phyloP scores from a whole-genome alignment of 2,888 invertebrate species.

The Drosophila affinis region DNA sequence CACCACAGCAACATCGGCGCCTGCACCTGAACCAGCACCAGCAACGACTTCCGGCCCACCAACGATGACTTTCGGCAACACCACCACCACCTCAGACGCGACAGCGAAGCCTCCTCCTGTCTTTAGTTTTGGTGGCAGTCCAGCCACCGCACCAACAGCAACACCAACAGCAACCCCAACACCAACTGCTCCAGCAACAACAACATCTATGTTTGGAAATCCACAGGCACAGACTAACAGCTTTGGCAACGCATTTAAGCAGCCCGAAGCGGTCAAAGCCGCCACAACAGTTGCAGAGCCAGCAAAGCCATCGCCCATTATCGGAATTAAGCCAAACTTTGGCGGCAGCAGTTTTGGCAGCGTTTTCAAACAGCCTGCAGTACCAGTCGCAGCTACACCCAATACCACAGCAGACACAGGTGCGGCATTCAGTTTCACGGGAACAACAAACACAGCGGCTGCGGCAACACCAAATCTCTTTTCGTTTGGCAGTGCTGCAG shows the following conservation, averaged over 20 bases:
- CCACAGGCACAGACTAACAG: constrained; percentile 2
- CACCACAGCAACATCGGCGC: not conserved
- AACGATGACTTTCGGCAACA: constrained; percentile 11
- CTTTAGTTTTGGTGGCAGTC: constrained; percentile 23
- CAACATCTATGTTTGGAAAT: constrained; percentile 17
- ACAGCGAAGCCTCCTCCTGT: not conserved
- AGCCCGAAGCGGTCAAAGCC: not conserved
- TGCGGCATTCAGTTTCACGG: constrained; percentile 15
- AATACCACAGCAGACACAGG: not conserved
- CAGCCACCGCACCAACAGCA: not conserved
- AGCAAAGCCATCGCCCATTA: not conserved
- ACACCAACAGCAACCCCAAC: constrained; percentile 2
- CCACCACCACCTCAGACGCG: not conserved
- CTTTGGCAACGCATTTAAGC: constrained; percentile 12
- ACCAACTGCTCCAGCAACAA: not conserved
- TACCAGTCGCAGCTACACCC: constrained; percentile 6
- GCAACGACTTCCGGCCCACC: constrained; percentile 7
- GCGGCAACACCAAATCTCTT: constrained; percentile 30
- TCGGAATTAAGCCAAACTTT: not conserved
- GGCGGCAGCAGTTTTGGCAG: constrained; percentile 1
- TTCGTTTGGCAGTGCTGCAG: constrained; percentile 15
- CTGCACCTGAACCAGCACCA: constrained; percentile 9
- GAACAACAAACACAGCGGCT: constrained; percentile 6
- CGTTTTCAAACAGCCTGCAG: not conserved
- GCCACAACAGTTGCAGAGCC: not conserved